Evolutionary conservation across 2,888 invertebrate genomes (phyloP).

Genomic region (Trissoscelio sp.): DNA sequence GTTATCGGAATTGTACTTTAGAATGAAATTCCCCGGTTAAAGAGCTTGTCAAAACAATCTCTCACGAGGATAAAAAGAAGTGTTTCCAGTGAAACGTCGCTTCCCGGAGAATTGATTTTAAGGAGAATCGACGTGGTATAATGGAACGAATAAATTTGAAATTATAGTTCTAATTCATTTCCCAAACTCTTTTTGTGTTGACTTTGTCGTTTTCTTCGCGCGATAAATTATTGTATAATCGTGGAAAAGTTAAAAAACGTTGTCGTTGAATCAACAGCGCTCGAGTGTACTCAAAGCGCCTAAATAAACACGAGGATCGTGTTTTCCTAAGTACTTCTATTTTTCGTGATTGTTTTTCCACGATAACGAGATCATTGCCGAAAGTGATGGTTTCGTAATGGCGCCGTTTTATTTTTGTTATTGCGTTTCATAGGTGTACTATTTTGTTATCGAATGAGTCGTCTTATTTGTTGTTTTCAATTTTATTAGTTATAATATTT

Average conservation of each 20-base stretch:
- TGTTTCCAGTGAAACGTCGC: conserved; percentile 5
- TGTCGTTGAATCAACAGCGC: not conserved
- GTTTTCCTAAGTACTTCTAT: conserved; percentile 23
- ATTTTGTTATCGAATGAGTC: not conserved
- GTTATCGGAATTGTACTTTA: not conserved
- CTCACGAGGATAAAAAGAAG: not conserved
- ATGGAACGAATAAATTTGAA: conserved; percentile 1
- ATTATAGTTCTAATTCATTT: not conserved
- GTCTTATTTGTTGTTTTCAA: too few relatives aligned
- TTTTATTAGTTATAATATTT: too few relatives aligned
- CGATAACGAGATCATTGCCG: conserved; percentile 52
- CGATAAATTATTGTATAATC: not conserved
- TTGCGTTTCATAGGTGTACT: not conserved
- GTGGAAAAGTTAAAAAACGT: not conserved
- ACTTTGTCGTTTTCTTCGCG: not conserved
- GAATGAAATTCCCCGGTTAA: conserved; percentile 4
- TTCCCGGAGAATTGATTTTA: conserved; percentile 20
- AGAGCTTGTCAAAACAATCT: conserved; percentile 17
- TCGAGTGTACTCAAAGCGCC: not conserved
- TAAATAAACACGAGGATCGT: conserved; percentile 4
- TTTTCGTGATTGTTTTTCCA: conserved; percentile 43
- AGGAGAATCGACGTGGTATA: not conserved
- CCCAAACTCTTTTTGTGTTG: too few relatives aligned
- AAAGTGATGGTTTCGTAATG: conserved; percentile 47
- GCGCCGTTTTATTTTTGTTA: conserved; percentile 3